A percentile compares a stretch with the other conserved stretches of the same genome.
Conservation (phyloP, 1,140 invertebrate genomes). For the Panulirus ornatus region DNA sequence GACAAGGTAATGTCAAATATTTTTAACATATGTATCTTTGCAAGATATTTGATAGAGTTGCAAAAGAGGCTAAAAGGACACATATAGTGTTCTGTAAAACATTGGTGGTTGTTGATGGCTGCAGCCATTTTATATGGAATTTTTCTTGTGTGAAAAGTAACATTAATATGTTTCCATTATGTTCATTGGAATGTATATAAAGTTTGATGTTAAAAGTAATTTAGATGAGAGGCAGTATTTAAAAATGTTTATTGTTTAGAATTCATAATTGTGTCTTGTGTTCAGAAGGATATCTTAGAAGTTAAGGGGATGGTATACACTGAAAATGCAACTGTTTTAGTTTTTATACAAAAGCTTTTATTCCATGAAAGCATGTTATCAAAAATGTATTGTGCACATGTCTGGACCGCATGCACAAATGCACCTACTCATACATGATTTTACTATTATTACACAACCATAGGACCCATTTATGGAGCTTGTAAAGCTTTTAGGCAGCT, state of each 20-base stretch:
- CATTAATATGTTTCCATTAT: background rate
- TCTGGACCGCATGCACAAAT: too few species aligned
- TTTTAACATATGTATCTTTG: background rate
- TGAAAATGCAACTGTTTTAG: background rate
- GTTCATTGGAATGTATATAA: background rate
- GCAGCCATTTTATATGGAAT: background rate
- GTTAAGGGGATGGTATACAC: slow-evolving; percentile 10
- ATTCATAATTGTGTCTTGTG: background rate
- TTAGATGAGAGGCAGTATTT: background rate
- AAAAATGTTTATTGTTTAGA: background rate
- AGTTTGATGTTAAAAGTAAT: background rate
- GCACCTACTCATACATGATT: too few species aligned
- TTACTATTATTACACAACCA: too few species aligned
- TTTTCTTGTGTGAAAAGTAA: background rate
- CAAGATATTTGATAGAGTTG: slow-evolving; percentile 14
- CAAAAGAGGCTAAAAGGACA: background rate
- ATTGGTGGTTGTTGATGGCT: background rate
- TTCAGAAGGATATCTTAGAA: background rate
- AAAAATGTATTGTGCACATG: too few species aligned
- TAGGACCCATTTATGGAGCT: too few species aligned
- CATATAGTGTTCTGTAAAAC: background rate
- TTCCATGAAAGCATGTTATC: too few species aligned
- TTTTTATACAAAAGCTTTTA: too few species aligned
- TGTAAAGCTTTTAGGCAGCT: too few species aligned
- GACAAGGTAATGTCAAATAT: too few species aligned